phyloP scores from a whole-genome alignment of 2,888 invertebrate genomes.

The Philonicus albiceps region DNA sequence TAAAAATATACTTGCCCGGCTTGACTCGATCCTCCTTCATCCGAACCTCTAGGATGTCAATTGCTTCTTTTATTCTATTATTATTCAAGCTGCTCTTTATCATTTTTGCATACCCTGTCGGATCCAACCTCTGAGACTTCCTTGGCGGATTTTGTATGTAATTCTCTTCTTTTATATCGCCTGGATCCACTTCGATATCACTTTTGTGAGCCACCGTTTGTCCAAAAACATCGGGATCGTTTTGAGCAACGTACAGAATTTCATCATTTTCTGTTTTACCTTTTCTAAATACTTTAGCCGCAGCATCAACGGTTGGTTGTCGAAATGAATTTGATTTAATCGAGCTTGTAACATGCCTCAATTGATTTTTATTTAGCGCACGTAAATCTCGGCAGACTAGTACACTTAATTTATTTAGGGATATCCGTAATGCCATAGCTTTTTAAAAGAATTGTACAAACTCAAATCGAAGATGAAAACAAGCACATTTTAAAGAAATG shows the following conservation, averaged over 20 bases:
- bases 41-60: constrained; percentile 78
- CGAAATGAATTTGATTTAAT: not conserved
- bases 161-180: constrained; percentile 70
- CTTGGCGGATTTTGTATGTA: constrained; percentile 66
- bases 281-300: not conserved
- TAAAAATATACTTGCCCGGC: constrained; percentile 82
- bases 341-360: not conserved
- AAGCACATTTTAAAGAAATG: not conserved
- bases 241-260: not conserved
- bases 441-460: not conserved
- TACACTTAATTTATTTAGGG: not conserved
- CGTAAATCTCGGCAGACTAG: not conserved
- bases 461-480: not conserved
- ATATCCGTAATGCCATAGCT: not conserved
- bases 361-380: not conserved
- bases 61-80: constrained; percentile 77
- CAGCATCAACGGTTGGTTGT: not conserved
- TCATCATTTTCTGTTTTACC: not conserved
- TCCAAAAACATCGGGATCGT: constrained; percentile 37
- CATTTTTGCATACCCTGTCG: constrained; percentile 73
- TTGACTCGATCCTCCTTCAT: constrained; percentile 82
- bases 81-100: constrained; percentile 73
- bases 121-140: constrained; percentile 66
- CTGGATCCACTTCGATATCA: constrained; percentile 55
- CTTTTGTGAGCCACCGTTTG: not conserved